Percentiles rank a stretch among this genome's conserved stretches.
Evolutionary conservation across 2,888 invertebrate species (phyloP).

Genomic region (Mesorhabditis spiculigera): DNA sequence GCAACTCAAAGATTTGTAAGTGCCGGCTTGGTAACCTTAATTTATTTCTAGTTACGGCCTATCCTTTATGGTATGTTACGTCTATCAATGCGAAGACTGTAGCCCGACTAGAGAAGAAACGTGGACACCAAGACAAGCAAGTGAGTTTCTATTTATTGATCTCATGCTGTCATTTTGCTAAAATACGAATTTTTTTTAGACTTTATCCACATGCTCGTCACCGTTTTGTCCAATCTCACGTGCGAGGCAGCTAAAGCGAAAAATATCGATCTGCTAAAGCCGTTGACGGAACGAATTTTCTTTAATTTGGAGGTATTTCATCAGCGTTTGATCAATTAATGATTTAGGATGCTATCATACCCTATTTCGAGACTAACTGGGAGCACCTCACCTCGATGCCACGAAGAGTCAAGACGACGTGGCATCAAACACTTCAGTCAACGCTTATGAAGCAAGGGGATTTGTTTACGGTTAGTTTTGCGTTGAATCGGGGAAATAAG

Average conservation of each 20-base stretch:
- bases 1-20: conserved; percentile 2
- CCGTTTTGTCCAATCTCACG: conserved; percentile 53
- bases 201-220: conserved; percentile 56
- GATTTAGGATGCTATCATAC: conserved; percentile 71
- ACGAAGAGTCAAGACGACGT: conserved; percentile 62
- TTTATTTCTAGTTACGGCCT: conserved; percentile 39
- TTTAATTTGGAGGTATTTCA: conserved; percentile 12
- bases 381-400: conserved; percentile 93
- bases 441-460: conserved; percentile 47
- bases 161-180: too few relatives aligned
- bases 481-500: neutral
- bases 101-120: conserved; percentile 37
- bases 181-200: too few relatives aligned
- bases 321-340: conserved; percentile 17
- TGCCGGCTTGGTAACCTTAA: conserved; percentile 5
- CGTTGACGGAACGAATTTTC: conserved; percentile 18
- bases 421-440: conserved; percentile 45
- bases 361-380: conserved; percentile 95
- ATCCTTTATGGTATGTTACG: conserved; percentile 57
- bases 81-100: conserved; percentile 52
- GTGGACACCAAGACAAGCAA: conserved; percentile 49
- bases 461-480: conserved; percentile 34
- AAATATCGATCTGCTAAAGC: too few relatives aligned
- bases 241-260: conserved; percentile 15
- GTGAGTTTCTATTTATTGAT: too few relatives aligned